Base-by-base conservation (phyloP, 2,797 vertebrate species). In the Myotis findleyi region DNA sequence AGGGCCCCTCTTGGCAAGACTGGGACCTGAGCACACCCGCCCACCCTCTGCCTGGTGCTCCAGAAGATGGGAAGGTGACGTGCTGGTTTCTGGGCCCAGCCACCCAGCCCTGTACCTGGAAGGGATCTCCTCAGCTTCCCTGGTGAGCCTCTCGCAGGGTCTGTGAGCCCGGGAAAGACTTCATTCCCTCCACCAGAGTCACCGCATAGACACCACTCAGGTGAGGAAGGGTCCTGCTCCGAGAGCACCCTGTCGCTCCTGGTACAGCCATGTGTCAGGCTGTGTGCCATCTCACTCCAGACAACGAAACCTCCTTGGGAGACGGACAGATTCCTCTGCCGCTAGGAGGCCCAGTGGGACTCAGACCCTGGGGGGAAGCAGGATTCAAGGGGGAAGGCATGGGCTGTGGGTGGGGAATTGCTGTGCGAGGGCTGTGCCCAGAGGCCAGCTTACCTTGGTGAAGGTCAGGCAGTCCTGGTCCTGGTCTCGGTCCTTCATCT, bases 401-500 rank as follows among this genome's bases (percentile, higher is more conserved):
- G 5, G 47, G n/a, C 17, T 69, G 18, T 27, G 1, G 5, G 16
- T 47, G 38, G 25, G 25, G 25, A 41, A 64, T 27, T 25, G 38
- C 14, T 2, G 14, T 44, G 1, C 0, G 3, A 30, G 25, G 62
- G 27, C 0, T 21, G 18, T 47, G 57, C 16, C 4, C 57, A 17
- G 36, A 73, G 59, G 25, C 17, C 30, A 16, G 16, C 95, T 89
- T 98, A 99, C 99, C 99, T 99, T 99, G 96, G 99, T 99, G 98
- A 99, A 99, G 82, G 99, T 99, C 98, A 99, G 98, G 96, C 99
- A 99, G 98, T 99, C 99, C 97, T 99, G 99, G 98, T 99, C 99
- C 98, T 99, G 99, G 98, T 99, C 99, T 98, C 99, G 99, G 98
- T 99, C 99, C 98, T 99, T 99, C 97, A 99, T 99, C 98, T 99